Evolutionary conservation across 2,888 invertebrate species (phyloP).

Genomic region (Cheilosia vernalis): DNA sequence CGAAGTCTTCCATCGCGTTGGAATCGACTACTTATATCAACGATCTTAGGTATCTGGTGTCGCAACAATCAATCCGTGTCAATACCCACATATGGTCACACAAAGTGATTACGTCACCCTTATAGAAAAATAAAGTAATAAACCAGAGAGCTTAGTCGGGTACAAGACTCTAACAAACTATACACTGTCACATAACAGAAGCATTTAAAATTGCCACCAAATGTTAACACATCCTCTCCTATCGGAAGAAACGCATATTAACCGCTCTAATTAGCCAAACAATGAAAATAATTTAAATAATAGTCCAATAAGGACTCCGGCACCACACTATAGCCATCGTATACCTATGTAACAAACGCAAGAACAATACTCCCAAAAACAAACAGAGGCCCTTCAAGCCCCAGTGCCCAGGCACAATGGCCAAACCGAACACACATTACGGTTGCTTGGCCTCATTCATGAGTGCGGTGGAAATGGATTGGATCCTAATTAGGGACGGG

Average conservation of each 20-base stretch:
- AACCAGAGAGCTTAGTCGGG: too few relatives aligned
- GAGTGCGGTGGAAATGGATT: constrained; percentile 72
- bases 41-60: too few relatives aligned
- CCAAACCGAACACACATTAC: constrained; percentile 68
- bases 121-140: too few relatives aligned
- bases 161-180: too few relatives aligned
- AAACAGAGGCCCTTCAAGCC: constrained; percentile 50
- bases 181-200: not conserved
- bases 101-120: too few relatives aligned
- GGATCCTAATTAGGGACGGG: constrained; percentile 74
- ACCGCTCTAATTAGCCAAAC: constrained; percentile 67
- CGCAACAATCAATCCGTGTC: too few relatives aligned
- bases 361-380: constrained; percentile 40
- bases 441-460: constrained; percentile 71
- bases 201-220: constrained; percentile 40
- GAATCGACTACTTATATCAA: too few relatives aligned
- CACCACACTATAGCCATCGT: not conserved
- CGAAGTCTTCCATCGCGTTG: too few relatives aligned
- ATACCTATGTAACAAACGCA: constrained; percentile 8
- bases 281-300: constrained; percentile 72
- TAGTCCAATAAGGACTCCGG: constrained; percentile 34
- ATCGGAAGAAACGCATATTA: constrained; percentile 66
- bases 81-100: too few relatives aligned
- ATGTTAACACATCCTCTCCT: constrained; percentile 32
- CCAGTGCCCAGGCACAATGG: constrained; percentile 66